These are phyloP conservation scores for Kradibia gibbosae DNA, from an alignment of 1,140 invertebrate species.

Conservation along the genomic window DNA sequence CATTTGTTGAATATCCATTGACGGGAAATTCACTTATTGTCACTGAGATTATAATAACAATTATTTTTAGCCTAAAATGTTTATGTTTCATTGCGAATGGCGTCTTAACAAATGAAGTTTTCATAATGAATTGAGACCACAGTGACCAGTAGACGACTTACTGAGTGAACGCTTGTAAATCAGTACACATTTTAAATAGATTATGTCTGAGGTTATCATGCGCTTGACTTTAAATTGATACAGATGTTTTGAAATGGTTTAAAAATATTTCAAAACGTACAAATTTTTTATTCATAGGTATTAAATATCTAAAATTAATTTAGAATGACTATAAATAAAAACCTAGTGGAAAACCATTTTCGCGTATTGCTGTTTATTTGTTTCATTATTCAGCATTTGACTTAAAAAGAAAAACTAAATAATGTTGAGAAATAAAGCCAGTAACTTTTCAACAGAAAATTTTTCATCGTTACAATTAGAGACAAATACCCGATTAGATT, in stretches of 20 bases:
- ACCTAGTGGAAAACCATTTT: not conserved
- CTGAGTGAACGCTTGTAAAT: conserved; percentile 41
- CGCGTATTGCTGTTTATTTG: not conserved
- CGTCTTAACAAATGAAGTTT: not conserved
- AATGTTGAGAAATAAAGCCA: not conserved
- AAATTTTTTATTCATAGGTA: conserved; percentile 11
- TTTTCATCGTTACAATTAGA: not conserved
- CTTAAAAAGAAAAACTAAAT: not conserved
- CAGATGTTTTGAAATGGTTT: conserved; percentile 46
- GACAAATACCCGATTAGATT: no score
- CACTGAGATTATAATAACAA: conserved; percentile 18
- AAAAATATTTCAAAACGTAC: conserved; percentile 40
- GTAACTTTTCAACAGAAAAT: not conserved
- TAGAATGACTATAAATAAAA: not conserved
- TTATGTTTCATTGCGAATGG: conserved; percentile 40
- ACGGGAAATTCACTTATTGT: conserved; percentile 19
- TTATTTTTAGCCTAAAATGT: not conserved
- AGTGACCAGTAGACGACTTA: conserved; percentile 33
- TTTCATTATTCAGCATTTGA: not conserved
- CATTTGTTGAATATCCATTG: conserved; percentile 4
- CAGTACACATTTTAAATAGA: conserved; percentile 51
- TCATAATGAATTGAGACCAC: conserved; percentile 36
- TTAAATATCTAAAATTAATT: conserved; percentile 5
- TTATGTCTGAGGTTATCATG: conserved; percentile 47
- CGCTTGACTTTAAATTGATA: conserved; percentile 50